phyloP scores from a whole-genome alignment of 2,888 invertebrate genomes.

The Penaeus monodon region DNA sequence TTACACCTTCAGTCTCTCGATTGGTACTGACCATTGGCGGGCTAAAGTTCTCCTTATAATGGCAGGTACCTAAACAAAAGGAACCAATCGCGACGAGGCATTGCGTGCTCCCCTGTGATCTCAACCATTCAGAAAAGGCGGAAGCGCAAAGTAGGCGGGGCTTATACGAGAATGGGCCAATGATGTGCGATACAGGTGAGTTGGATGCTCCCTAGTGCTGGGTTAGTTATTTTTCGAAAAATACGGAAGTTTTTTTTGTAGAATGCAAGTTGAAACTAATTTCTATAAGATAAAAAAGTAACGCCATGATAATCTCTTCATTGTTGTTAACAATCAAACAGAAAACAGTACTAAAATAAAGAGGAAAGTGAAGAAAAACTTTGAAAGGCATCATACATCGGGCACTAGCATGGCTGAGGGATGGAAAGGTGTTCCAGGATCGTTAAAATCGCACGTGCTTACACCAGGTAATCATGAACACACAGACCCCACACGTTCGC shows the following conservation, averaged over 20 bases:
- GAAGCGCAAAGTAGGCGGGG: slow-evolving; percentile 19
- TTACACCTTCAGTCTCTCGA: slow-evolving; percentile 27
- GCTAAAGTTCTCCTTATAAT: slow-evolving; percentile 26
- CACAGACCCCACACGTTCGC: slow-evolving; percentile 18
- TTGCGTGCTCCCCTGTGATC: slow-evolving; percentile 18
- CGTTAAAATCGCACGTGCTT: slow-evolving; percentile 58
- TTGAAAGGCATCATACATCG: slow-evolving; percentile 17
- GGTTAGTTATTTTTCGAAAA: too few species aligned
- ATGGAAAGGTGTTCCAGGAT: slow-evolving; percentile 57
- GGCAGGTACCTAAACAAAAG: slow-evolving; percentile 42
- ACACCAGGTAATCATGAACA: slow-evolving; percentile 52
- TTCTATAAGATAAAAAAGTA: background rate
- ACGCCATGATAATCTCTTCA: background rate
- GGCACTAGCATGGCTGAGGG: background rate
- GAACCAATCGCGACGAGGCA: slow-evolving; percentile 37
- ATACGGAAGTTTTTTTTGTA: background rate
- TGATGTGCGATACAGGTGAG: slow-evolving; percentile 26
- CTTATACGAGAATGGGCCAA: slow-evolving; percentile 14
- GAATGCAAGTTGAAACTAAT: background rate
- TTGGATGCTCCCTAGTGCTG: slow-evolving; percentile 29
- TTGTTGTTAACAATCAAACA: background rate
- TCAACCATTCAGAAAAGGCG: slow-evolving; percentile 19
- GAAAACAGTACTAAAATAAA: background rate
- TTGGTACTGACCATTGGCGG: slow-evolving; percentile 38
- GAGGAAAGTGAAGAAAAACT: background rate